Evolutionary conservation across 64 coral and sea anemone genomes (phyloP), one percentile per base, ranked within the genome.

Genomic region (Montipora cactus): DNA sequence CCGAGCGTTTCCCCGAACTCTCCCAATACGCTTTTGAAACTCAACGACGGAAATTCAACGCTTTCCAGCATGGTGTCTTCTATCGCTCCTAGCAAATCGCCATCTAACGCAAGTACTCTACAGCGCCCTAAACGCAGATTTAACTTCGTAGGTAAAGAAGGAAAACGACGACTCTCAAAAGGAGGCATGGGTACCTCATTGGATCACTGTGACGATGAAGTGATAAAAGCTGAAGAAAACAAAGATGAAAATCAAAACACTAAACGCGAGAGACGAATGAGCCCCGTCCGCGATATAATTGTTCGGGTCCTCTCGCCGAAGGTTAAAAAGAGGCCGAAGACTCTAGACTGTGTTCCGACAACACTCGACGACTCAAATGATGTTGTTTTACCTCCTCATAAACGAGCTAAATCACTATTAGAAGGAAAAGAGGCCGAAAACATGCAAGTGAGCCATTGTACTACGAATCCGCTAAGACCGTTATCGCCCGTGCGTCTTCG

Each of bases 11-110:
- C 89, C 47, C 88, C 93, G 19, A 71, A 59, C 49, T 81, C 88
- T 2, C 72, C 93, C 47, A 84, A 98, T 87, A 84, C 84, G 47
- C 84, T 88, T 74, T 37, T 59, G 61, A 79, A 93, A 67, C 81
- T 98, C 14, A 79, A 80, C 7, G 96, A 98, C 70, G 96, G 96
- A 22, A 94, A 98, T 45, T 98, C 96, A 16, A 98, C 96, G 8
- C 87, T 93, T 50, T 98, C 96, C 8, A 98, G 96, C n/a, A 87
- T 75, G 1, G 83, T 93, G 25, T 98, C 96, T 3, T 95, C 96
- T 8, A 98, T 94, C 6, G 90, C 96, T 23, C 62, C 94, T 6
- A 90, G 93, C 59, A 97, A 94, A 44, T 91, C 92, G n/a, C 72
- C 87, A 66, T 83, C 87, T 44, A 95, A 95, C 59, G 61, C 79